Conservation (phyloP, 2,797 vertebrate species). For the Ficedula albicollis region DNA sequence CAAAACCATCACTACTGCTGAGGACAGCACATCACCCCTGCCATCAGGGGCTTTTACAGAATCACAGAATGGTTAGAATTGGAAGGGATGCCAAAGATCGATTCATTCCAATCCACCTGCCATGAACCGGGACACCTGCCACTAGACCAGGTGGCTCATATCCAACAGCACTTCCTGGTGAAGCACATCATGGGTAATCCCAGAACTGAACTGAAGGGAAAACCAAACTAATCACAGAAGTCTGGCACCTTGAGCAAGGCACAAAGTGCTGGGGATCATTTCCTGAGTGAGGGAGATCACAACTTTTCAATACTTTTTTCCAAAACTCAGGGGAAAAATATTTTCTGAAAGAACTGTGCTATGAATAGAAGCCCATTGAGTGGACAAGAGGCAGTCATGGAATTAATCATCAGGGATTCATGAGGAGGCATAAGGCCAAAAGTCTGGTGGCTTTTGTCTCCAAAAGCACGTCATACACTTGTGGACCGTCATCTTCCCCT, state of each 20-base stretch:
- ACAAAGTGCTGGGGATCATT: neutral
- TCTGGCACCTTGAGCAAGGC: neutral
- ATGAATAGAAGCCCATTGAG: neutral
- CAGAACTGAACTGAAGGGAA: neutral
- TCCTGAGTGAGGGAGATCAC: neutral
- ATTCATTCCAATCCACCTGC: neutral
- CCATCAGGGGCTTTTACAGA: neutral
- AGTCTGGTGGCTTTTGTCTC: neutral
- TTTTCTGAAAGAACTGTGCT: neutral
- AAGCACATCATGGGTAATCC: neutral
- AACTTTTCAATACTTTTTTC: neutral
- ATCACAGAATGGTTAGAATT: neutral
- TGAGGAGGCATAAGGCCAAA: neutral
- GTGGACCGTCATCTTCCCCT: neutral
- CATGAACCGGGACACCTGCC: neutral
- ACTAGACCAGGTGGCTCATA: neutral
- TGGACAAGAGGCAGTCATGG: neutral
- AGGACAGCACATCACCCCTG: accelerated
- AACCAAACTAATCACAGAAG: neutral
- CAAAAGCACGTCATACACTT: neutral
- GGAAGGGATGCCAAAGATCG: neutral
- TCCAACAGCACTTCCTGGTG: neutral
- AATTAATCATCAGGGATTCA: slow-evolving; percentile 8
- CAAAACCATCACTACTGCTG: neutral
- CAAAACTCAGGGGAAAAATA: neutral